Conservation (phyloP, 1,140 invertebrate genomes). For the Pemphigus obesinymphae region DNA sequence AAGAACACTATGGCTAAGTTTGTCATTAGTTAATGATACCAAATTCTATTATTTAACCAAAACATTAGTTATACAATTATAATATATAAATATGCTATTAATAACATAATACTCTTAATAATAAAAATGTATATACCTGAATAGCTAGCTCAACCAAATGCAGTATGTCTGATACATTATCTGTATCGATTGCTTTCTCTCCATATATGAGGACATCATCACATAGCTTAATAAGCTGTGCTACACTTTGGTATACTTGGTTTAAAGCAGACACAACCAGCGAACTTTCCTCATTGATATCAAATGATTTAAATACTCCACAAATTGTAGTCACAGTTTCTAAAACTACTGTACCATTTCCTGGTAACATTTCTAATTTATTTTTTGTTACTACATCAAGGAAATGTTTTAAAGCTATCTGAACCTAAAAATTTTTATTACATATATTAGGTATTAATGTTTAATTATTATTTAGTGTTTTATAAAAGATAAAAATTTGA, state of each 20-base stretch:
- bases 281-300: slow-evolving; percentile 67
- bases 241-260: slow-evolving; percentile 79
- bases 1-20: slow-evolving; percentile 51
- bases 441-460: not conserved
- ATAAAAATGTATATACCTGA: slow-evolving; percentile 57
- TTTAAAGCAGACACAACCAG: slow-evolving; percentile 70
- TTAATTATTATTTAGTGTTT: not conserved
- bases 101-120: not conserved
- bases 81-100: not conserved
- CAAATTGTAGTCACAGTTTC: slow-evolving; percentile 87
- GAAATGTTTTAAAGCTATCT: slow-evolving; percentile 77
- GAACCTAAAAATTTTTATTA: slow-evolving; percentile 55
- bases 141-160: slow-evolving; percentile 73
- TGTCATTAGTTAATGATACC: slow-evolving; percentile 61
- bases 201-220: slow-evolving; percentile 70
- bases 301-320: slow-evolving; percentile 62
- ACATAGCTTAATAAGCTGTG: slow-evolving; percentile 80
- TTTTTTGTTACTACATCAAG: slow-evolving; percentile 85
- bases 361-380: slow-evolving; percentile 85
- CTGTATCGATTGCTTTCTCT: slow-evolving; percentile 62
- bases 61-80: not conserved
- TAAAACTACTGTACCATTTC: slow-evolving; percentile 84
- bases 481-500: not conserved
- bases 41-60: slow-evolving; percentile 54
- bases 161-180: slow-evolving; percentile 74